Percentiles rank a stretch among this genome's conserved stretches.
These are phyloP conservation scores for Sapajus apella DNA, from an alignment of 2,113 vertebrate genomes.

Conservation along the genomic window DNA sequence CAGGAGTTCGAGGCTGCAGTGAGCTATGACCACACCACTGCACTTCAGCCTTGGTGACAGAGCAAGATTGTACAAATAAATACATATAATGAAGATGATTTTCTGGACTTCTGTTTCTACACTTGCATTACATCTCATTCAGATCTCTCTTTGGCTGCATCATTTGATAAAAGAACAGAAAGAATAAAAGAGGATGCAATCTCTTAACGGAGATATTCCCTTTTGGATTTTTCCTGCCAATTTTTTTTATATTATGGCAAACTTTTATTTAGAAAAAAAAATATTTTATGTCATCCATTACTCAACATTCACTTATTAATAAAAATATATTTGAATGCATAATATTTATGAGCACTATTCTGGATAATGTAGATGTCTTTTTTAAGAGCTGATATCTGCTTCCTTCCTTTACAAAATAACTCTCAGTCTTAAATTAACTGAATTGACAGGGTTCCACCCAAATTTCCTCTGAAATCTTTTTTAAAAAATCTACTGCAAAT, in stretches of 20 bases:
- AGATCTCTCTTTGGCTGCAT: neutral
- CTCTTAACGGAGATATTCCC: neutral
- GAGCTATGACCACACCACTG: no score
- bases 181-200: neutral
- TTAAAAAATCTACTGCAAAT: neutral
- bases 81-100: neutral
- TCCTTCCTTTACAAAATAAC: slow-evolving; percentile 28
- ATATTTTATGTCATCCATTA: neutral
- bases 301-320: neutral
- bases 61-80: no score
- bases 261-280: neutral
- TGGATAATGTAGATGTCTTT: neutral
- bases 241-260: neutral
- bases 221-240: neutral
- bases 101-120: neutral
- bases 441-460: slow-evolving; percentile 53
- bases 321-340: neutral
- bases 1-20: no score
- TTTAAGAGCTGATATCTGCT: slow-evolving; percentile 29
- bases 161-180: neutral
- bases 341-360: neutral
- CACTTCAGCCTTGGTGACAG: no score
- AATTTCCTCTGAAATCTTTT: slow-evolving; percentile 11
- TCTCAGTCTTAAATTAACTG: slow-evolving; percentile 23
- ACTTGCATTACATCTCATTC: neutral